Evolutionary conservation across 2,797 vertebrate genomes (phyloP), one percentile per base, ranked within the genome.

Genomic region (Rousettus madagascariensis): DNA sequence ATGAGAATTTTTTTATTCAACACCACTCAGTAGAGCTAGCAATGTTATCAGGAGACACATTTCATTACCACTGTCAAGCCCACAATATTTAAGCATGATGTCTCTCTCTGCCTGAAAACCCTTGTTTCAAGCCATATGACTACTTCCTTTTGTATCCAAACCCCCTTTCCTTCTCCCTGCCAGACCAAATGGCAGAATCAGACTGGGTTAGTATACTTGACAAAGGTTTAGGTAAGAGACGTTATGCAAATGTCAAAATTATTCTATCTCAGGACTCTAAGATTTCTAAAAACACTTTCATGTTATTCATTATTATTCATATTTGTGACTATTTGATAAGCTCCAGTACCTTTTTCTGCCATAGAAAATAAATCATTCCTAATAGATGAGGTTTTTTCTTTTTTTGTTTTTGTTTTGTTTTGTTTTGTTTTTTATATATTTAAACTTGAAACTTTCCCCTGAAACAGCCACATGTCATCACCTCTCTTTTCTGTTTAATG

Each of bases 321-420:
- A 71, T 86, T 74, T 96, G 85, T 68, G 53, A 90, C 68, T 94
- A 8, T 71, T 69, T 96, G 84, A 93, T 87, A 87, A 94, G 55
- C 59, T 85, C 75, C 85, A 95, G 88, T 96, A 41, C 20, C 30
- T 46, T 79, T 68, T 95, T 38, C 85, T 94, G 41, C 66, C 72
- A 13, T 53, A 63, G 90, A 88, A 92, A 93, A 90, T 86, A 95
- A 87, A 92, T 95, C 71, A 94, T 77, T 75, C 12, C 38, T 78
- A 91, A 91, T 79, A 84, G 84, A 61, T 77, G 9, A 92, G 5
- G 19, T 6, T 30, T 28, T 65, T 38, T 15, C 46, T 51, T 59
- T 36, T 11, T 53, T 53, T 8, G 8, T 20, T 3, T 28, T 63
- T 36, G 38, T 15, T 53, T 43, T 65, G 41, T 43, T 11, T 53